A percentile compares a stretch with the other conserved stretches of the same genome.
Conservation (phyloP, 2,113 vertebrate genomes). For the Phainopepla nitens region DNA sequence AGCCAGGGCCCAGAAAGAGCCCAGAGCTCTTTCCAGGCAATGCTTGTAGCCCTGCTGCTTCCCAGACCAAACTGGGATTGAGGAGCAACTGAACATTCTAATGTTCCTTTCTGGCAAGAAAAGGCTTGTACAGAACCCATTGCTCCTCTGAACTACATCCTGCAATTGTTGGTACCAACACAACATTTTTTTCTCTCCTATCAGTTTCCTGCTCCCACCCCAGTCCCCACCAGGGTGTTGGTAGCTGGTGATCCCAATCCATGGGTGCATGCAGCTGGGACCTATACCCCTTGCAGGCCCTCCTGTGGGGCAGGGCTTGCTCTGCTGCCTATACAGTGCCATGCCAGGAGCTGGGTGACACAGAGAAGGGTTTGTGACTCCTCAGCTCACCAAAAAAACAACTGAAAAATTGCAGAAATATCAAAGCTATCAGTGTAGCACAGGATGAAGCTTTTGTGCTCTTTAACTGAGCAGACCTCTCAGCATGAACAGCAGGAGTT, state of each 20-base stretch:
- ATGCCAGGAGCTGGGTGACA: background rate
- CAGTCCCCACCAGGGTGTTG: fast-evolving
- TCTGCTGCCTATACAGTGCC: background rate
- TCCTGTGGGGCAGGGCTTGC: fast-evolving
- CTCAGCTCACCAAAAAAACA: background rate
- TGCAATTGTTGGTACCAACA: background rate
- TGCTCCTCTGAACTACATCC: background rate
- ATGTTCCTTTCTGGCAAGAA: background rate
- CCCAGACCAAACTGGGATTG: fast-evolving
- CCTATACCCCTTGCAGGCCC: fast-evolving
- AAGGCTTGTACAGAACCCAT: background rate
- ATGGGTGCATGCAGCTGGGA: fast-evolving
- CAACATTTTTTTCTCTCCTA: background rate
- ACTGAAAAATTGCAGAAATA: background rate
- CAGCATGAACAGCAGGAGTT: background rate
- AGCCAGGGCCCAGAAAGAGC: background rate
- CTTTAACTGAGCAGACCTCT: background rate
- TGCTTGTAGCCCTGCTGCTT: background rate
- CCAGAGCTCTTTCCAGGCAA: background rate
- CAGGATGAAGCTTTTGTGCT: background rate
- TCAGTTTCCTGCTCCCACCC: background rate
- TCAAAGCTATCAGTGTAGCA: background rate
- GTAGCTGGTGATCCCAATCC: fast-evolving
- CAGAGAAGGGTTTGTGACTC: background rate
- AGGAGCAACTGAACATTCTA: background rate